Percentiles rank a stretch among this genome's conserved stretches.
These are phyloP conservation scores for Thera britannica DNA, from an alignment of 2,888 invertebrate genomes.

Conservation along the genomic window DNA sequence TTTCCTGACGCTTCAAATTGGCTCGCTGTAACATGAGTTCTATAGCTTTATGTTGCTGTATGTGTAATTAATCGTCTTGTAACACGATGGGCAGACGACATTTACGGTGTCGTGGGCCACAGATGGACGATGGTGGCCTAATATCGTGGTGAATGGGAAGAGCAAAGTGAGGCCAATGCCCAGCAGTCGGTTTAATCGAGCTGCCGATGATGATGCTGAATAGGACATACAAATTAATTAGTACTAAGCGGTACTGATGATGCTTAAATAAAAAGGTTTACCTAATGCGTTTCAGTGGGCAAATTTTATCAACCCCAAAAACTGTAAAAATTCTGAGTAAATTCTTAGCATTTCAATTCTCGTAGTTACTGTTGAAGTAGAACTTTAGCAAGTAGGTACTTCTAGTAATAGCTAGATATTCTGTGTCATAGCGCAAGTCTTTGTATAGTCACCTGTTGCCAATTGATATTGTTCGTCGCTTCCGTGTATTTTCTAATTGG, in stretches of 20 bases:
- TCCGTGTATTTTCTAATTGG: slow-evolving; percentile 39
- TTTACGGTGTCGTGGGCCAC: too few species aligned
- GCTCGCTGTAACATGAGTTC: not conserved
- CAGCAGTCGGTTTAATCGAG: too few species aligned
- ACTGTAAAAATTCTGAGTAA: not conserved
- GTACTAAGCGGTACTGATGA: not conserved
- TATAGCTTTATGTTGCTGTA: not conserved
- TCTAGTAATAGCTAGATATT: slow-evolving; percentile 3
- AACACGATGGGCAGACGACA: too few species aligned
- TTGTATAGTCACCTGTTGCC: slow-evolving; percentile 39
- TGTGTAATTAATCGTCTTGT: not conserved
- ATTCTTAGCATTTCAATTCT: too few species aligned
- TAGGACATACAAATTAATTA: too few species aligned
- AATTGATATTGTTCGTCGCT: slow-evolving; percentile 39
- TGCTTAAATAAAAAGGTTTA: not conserved
- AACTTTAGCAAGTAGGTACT: not conserved
- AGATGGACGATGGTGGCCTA: too few species aligned
- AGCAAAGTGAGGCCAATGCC: too few species aligned
- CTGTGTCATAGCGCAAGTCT: slow-evolving; percentile 22
- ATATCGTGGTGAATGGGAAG: too few species aligned
- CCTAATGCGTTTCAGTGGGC: too few species aligned
- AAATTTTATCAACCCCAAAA: not conserved
- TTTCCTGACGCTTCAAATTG: slow-evolving; percentile 3
- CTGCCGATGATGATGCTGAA: too few species aligned
- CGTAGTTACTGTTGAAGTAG: not conserved